These are phyloP conservation scores for Yponomeuta cagnagella DNA, from an alignment of 2,888 invertebrate species.

Conservation along the genomic window DNA sequence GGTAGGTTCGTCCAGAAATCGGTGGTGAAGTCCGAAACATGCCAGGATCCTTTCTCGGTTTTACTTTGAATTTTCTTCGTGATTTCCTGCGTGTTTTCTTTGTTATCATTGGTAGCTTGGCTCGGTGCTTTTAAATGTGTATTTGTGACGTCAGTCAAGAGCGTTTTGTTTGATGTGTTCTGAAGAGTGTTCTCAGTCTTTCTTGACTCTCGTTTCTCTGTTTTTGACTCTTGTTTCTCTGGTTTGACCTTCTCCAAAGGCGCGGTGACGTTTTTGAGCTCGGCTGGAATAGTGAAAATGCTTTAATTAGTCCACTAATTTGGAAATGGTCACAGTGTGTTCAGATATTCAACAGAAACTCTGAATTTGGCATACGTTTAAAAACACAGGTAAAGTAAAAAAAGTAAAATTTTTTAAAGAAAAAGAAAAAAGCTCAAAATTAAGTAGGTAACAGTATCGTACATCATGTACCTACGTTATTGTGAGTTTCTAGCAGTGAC, in stretches of 20 bases:
- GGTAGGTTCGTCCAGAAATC: constrained; percentile 58
- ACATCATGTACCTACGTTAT: too few species aligned
- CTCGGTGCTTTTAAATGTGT: background rate
- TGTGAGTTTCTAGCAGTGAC: too few species aligned
- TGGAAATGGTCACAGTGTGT: too few species aligned
- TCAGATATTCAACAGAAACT: too few species aligned
- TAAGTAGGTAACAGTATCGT: too few species aligned
- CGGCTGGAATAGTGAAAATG: background rate
- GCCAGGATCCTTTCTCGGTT: constrained; percentile 44
- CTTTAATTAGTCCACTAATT: background rate
- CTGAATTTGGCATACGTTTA: too few species aligned
- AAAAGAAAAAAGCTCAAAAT: too few species aligned
- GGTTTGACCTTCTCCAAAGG: background rate
- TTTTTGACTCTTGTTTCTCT: background rate
- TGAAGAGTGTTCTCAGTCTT: background rate
- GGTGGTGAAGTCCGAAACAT: constrained; percentile 51
- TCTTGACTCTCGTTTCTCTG: background rate
- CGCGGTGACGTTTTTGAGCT: background rate
- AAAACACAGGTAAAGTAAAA: too few species aligned
- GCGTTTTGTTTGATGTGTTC: background rate
- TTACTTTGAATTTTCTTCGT: constrained; percentile 22
- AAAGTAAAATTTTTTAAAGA: too few species aligned
- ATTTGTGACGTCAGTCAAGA: constrained; percentile 5
- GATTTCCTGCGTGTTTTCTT: constrained; percentile 16
- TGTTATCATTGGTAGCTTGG: background rate